Evolutionary conservation across 2,888 invertebrate genomes (phyloP).

Genomic region (Ommatoiulus sabulosus): DNA sequence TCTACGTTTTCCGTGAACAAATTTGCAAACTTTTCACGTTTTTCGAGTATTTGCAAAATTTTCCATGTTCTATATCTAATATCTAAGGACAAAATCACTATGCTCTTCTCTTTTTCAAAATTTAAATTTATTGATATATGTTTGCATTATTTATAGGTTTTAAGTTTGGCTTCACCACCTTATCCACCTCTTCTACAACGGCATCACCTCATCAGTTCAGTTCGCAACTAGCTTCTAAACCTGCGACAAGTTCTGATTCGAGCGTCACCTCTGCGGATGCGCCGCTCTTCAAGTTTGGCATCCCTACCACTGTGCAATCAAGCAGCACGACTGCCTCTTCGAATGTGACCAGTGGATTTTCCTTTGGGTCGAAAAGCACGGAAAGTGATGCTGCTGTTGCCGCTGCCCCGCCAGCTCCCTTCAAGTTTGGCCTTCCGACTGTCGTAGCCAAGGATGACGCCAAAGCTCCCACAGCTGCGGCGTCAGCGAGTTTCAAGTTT

Average conservation of each 20-base stretch:
- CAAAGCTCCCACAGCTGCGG: neutral
- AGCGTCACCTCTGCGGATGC: too few species aligned
- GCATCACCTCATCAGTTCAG: neutral
- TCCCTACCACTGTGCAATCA: neutral
- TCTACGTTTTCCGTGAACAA: too few species aligned
- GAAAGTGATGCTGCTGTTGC: neutral
- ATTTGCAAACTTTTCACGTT: too few species aligned
- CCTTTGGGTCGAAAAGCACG: neutral
- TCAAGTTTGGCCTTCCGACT: slow-evolving; percentile 45
- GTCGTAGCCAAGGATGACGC: neutral
- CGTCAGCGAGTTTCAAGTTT: neutral
- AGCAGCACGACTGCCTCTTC: neutral
- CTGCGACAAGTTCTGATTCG: neutral
- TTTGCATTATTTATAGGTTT: neutral
- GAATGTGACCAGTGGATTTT: neutral
- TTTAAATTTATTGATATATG: too few species aligned
- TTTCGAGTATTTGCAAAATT: too few species aligned
- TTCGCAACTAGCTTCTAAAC: neutral
- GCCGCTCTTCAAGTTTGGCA: slow-evolving; percentile 17
- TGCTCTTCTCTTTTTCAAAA: too few species aligned
- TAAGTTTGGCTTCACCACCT: slow-evolving; percentile 54
- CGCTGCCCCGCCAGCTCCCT: neutral
- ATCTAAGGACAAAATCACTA: too few species aligned
- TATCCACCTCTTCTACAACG: neutral
- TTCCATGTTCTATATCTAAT: too few species aligned